Conservation (phyloP, 2,113 vertebrate species). For the Leucopsar rothschildi region DNA sequence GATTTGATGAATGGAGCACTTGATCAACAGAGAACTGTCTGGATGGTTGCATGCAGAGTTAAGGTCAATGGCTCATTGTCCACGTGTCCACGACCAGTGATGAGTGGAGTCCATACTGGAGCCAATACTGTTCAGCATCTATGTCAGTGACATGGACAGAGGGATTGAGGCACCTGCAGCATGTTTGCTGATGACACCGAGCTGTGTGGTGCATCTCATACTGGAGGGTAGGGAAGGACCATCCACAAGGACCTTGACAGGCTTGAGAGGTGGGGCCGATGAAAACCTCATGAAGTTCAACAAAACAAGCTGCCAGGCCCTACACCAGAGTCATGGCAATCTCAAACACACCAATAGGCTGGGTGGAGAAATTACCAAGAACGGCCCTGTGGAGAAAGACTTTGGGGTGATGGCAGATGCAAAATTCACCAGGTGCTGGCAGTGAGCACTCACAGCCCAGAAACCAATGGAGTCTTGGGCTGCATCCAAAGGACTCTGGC, state of each 20-base stretch:
- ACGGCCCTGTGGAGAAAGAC: not conserved
- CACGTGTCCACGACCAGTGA: not conserved
- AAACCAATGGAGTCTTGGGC: not conserved
- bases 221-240: too few species aligned
- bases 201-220: not conserved
- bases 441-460: not conserved
- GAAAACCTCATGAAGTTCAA: not conserved
- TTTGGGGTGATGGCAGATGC: not conserved
- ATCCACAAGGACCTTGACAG: not conserved
- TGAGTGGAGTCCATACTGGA: accelerated
- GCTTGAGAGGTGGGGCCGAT: accelerated
- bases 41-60: not conserved
- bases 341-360: not conserved
- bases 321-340: not conserved
- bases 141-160: not conserved
- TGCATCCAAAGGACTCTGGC: not conserved
- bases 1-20: not conserved
- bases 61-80: not conserved
- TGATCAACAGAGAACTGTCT: not conserved
- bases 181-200: not conserved
- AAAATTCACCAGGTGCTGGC: not conserved
- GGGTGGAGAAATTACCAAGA: not conserved
- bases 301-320: not conserved
- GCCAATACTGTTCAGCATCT: not conserved
- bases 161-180: not conserved